Evolutionary conservation across 1,140 invertebrate genomes (phyloP), one percentile per base, ranked within the genome.

Genomic region (Vanessa atalanta): DNA sequence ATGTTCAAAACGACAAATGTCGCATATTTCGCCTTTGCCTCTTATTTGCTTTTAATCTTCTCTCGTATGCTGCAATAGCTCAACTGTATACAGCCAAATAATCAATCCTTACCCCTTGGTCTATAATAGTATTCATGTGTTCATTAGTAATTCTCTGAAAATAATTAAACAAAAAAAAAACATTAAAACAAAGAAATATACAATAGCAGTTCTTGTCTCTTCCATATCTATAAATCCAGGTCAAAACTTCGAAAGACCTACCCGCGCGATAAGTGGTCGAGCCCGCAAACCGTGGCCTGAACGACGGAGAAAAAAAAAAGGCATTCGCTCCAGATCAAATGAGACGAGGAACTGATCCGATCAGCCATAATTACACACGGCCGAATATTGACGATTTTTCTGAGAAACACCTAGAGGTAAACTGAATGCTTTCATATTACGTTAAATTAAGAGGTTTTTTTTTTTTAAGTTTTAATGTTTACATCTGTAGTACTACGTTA

Each of bases 311-410:
- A 83, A 86, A 83, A 83, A n/a, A 82, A 77, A 77, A 69, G 77
- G 72, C 69, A 75, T 65, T 67, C 81, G 87, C 86, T 88, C 86
- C 87, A 88, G 86, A 85, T 89, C 84, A 88, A 89, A 88, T 84
- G 82, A 81, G 80, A 68, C 68, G 69, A 71, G 31, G 73, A 16
- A 63, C 65, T 65, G 76, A 77, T 77, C 16, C 72, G 76, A 77
- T 77, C 76, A 66, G 47, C 63, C 66, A 48, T 70, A 77, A 76
- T 79, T 79, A 74, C 61, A 65, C 50, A 68, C 57, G 47, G 69
- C 51, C 51, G 53, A 67, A 73, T 64, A 51, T 72, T 76, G 65
- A 72, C 47, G 69, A 61, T 67, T 50, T 76, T 76, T 72, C 74
- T 64, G 26, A 47, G 74, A 76, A 72, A 55, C 65, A 60, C 37